Conservation (phyloP, 2,888 invertebrate genomes). For the Dinocampus coccinellae region DNA sequence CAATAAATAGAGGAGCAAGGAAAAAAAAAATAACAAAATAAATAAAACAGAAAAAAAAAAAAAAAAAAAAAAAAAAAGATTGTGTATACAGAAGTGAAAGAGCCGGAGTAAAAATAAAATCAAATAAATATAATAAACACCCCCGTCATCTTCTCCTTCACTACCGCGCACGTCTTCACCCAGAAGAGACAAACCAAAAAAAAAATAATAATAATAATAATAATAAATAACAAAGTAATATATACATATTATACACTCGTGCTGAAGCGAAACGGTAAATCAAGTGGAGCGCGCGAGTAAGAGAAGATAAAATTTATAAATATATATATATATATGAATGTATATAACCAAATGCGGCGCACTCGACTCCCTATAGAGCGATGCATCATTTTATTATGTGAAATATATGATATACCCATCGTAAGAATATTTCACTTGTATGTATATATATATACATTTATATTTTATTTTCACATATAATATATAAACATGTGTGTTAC, state of each 20-base stretch:
- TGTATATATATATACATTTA: not conserved
- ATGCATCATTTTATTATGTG: conserved; percentile 45
- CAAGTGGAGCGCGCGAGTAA: conserved; percentile 12
- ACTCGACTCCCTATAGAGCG: conserved; percentile 30
- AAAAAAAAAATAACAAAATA: conserved; percentile 24
- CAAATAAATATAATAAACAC: no score
- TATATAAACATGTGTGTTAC: not conserved
- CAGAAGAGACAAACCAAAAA: no score
- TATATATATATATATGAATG: no score
- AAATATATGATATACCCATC: conserved; percentile 37
- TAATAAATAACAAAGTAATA: no score
- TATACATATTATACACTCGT: not conserved
- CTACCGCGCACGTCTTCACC: no score
- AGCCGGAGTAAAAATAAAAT: not conserved
- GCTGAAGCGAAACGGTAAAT: conserved; percentile 22
- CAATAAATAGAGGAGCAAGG: conserved; percentile 31
- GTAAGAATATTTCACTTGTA: conserved; percentile 13
- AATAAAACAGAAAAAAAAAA: conserved; percentile 5
- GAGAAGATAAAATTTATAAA: no score
- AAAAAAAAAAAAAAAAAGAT: no score
- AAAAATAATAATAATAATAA: no score
- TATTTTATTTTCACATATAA: not conserved
- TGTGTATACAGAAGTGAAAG: not conserved
- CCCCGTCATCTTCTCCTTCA: no score
- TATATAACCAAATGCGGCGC: conserved; percentile 26